Base-by-base conservation (phyloP, 2,113 vertebrate genomes). In the Megaceryle torquata region DNA sequence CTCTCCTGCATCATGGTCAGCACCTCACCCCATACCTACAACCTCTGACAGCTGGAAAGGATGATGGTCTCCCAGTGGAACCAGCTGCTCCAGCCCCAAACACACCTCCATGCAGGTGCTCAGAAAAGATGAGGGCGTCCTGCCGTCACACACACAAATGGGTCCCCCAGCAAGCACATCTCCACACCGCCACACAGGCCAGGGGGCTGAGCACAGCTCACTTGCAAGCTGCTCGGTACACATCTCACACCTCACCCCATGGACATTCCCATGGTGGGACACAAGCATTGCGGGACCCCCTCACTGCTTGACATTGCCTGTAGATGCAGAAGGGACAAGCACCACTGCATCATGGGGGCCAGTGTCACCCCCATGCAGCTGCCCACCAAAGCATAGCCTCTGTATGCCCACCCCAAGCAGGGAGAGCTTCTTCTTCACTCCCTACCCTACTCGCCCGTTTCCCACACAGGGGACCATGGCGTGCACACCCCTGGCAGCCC, bases 311-410 rank as follows among this genome's bases (percentile, higher is more conserved):
- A 6, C 15, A 5, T 0, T 1, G 9, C 57, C 63, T 3, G 24
- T 20, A 37, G 33, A 11, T 0, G 3, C 4, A 5, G 17, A 61
- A 41, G 9, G 13, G 6, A 76, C 54, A 2, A 33, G 11, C 39
- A n/a, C 15, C 74, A 13, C 71, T 1, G 3, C 25, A 70, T 57
- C n/a, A 9, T 1, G 1, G 5, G 74, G 26, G 28, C 51, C 3
- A 0, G 25, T 0, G 3, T 26, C 21, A 39, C 19, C 50, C 39
- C 31, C n/a, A 9, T 0, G 11, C 37, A 88, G 50, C 0, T 0
- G 19, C 76, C 39, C 91, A 61, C 18, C 13, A 5, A 35, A 76
- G 68, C 71, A 31, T 13, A 37, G 0, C 53, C 35, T 31, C 46
- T 3, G 3, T 53, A 17, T 0, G 4, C 64, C 76, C 69, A 9